Evolutionary conservation across 2,797 vertebrate genomes (phyloP).

Genomic region (Cossypha niveicapilla): DNA sequence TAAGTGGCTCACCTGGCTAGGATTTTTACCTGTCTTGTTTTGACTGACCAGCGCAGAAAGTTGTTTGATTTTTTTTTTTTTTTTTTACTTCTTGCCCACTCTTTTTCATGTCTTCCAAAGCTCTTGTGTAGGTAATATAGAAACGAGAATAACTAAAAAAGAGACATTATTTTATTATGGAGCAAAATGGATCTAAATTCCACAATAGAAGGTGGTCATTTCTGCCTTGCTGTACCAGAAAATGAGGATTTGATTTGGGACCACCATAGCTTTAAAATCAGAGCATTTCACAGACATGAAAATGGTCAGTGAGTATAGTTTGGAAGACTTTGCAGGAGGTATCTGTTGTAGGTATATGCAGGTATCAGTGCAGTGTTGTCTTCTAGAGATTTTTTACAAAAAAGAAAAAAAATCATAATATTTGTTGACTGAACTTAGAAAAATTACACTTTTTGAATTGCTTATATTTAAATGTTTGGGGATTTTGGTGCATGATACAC

Average conservation of each 20-base stretch:
- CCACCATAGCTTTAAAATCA: background rate
- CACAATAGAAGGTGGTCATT: background rate
- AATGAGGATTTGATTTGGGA: background rate
- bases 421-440: background rate
- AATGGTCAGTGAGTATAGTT: background rate
- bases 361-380: background rate
- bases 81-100: background rate
- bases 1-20: background rate
- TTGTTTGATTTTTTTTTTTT: background rate
- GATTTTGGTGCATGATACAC: background rate
- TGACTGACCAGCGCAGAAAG: background rate
- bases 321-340: background rate
- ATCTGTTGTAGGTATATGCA: background rate
- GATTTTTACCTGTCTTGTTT: background rate
- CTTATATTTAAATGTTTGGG: background rate
- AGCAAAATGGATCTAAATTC: background rate
- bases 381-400: background rate
- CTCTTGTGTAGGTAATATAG: background rate
- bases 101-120: background rate
- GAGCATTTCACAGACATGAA: background rate
- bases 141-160: background rate
- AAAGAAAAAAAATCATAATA: background rate
- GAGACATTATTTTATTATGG: background rate
- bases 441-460: background rate
- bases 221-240: background rate